These are phyloP conservation scores for Apantesis nais DNA, from an alignment of 2,888 invertebrate genomes.

Conservation along the genomic window DNA sequence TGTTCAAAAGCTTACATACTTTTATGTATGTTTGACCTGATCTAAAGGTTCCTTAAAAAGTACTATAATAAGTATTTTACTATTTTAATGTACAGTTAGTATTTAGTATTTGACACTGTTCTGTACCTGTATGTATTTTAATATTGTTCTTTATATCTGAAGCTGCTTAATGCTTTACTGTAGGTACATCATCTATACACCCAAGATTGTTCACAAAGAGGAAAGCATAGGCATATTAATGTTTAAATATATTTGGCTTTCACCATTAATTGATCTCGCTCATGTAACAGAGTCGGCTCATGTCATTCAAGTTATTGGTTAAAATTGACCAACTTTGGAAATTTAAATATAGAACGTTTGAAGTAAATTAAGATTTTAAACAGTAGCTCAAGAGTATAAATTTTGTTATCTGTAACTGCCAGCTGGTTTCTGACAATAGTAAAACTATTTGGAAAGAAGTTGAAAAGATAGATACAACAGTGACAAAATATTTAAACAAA, in stretches of 20 bases:
- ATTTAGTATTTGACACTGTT: neutral
- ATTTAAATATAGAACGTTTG: too few relatives aligned
- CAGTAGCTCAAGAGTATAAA: neutral
- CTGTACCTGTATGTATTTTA: neutral
- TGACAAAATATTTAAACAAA: neutral
- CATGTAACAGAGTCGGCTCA: too few relatives aligned
- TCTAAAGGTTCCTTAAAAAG: neutral
- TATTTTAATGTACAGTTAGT: neutral
- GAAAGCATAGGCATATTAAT: too few relatives aligned
- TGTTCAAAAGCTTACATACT: neutral
- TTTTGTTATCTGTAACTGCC: neutral
- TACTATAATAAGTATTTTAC: neutral
- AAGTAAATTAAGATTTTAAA: neutral
- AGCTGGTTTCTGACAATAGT: neutral
- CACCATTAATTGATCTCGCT: too few relatives aligned
- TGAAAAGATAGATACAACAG: too few relatives aligned
- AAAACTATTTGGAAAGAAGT: neutral
- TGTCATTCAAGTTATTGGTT: too few relatives aligned
- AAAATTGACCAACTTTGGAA: neutral
- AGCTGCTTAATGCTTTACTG: neutral
- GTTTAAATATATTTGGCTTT: too few relatives aligned
- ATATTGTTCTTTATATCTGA: neutral
- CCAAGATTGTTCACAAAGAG: too few relatives aligned
- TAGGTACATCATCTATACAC: too few relatives aligned
- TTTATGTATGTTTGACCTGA: neutral